These are phyloP conservation scores for Alligator mississippiensis DNA, from an alignment of 2,113 vertebrate species.

Conservation along the genomic window DNA sequence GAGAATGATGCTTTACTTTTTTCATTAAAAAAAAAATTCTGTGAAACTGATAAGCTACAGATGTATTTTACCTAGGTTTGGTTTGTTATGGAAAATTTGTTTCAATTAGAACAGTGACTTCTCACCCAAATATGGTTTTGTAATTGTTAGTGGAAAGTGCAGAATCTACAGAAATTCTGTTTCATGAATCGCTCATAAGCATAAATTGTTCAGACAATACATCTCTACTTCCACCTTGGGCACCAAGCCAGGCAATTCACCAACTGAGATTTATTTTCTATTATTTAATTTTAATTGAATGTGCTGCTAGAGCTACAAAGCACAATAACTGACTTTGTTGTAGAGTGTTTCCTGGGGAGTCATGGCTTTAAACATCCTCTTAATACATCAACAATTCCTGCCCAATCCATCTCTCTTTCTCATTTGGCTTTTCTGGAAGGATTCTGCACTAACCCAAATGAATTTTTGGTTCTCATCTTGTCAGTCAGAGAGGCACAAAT, in stretches of 20 bases:
- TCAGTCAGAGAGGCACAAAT: not conserved
- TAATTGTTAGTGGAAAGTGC: conserved; percentile 40
- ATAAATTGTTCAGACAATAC: conserved; percentile 20
- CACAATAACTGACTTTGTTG: not conserved
- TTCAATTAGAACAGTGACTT: conserved; percentile 6
- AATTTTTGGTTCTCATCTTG: conserved; percentile 25
- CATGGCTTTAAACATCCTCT: not conserved
- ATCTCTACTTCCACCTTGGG: conserved; percentile 42
- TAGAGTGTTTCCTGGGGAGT: not conserved
- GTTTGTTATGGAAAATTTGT: conserved; percentile 30
- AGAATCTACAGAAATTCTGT: conserved; percentile 46
- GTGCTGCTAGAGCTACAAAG: not conserved
- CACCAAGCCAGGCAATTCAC: conserved; percentile 17
- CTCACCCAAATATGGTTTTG: not conserved
- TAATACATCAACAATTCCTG: not conserved
- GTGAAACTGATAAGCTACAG: conserved; percentile 28
- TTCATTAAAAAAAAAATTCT: too few species aligned
- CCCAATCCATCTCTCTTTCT: conserved; percentile 18
- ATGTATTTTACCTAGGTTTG: conserved; percentile 40
- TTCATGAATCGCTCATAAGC: conserved; percentile 49
- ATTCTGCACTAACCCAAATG: not conserved
- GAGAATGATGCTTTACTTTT: not conserved
- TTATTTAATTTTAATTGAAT: conserved; percentile 59
- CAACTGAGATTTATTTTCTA: conserved; percentile 56
- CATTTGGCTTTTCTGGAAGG: not conserved